These are phyloP conservation scores for Sebastes minor DNA, from an alignment of 2,797 vertebrate genomes.

Conservation along the genomic window DNA sequence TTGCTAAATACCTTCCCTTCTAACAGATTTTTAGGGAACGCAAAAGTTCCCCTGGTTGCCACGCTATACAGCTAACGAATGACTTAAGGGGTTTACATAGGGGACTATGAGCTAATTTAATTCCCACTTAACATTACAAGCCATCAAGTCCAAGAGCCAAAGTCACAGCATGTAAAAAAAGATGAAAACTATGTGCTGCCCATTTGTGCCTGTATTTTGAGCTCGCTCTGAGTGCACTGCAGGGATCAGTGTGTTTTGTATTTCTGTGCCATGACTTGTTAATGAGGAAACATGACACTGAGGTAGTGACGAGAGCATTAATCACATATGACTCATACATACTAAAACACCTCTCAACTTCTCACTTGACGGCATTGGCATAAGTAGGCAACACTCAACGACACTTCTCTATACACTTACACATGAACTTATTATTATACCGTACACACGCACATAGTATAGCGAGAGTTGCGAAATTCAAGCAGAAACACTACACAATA, in stretches of 20 bases:
- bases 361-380: constrained; percentile 37
- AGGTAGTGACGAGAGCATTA: constrained; percentile 57
- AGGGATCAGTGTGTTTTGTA: constrained; percentile 3
- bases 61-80: neutral
- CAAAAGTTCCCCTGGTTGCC: neutral
- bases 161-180: neutral
- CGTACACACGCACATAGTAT: neutral
- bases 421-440: neutral
- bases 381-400: neutral
- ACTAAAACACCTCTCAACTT: constrained; percentile 56
- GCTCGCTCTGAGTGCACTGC: neutral
- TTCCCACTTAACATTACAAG: neutral
- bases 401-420: neutral
- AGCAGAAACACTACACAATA: neutral
- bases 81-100: neutral
- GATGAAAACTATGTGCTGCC: neutral
- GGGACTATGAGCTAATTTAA: neutral
- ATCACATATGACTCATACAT: constrained; percentile 72
- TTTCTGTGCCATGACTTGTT: constrained; percentile 54
- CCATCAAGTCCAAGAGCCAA: neutral
- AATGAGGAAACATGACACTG: constrained; percentile 69
- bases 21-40: neutral
- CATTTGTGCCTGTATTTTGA: neutral
- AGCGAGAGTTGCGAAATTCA: neutral
- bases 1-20: neutral